Evolutionary conservation across 1,140 invertebrate genomes (phyloP), one percentile per base, ranked within the genome.

Genomic region (Meloidogyne hapla): DNA sequence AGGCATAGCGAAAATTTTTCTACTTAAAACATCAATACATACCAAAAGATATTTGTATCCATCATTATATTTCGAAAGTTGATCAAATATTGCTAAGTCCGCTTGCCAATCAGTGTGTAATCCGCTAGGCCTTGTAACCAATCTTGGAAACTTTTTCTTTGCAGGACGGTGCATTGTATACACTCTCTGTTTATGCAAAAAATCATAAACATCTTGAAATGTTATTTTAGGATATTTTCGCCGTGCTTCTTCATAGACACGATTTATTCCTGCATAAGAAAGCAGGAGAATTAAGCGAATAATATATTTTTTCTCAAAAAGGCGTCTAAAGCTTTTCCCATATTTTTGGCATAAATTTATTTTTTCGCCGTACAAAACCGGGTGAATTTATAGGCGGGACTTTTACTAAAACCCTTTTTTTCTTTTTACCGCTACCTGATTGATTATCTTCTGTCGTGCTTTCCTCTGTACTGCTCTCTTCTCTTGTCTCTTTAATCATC

Each of bases 101-200:
- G 77, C 77, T 38, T 78, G 77, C 66, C 70, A 80, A 66, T 78
- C 77, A 2, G 78, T 80, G 65, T 78, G 72, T 18, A 78, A 56
- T 13, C 77, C 77, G 6, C 45, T 38, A 1, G 77, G 77, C 1
- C 71, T 42, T 2, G 74, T 80, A 18, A n/a, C 40, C 0, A 78
- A 40, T 15, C 77, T 33, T 3, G 71, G 12, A 42, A 81, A 78
- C 45, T 75, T 69, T 42, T 48, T 23, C 13, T 10, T 42, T 2
- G n/a, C 4, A 21, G 28, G 65, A 21, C 63, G 40, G n/a, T 79
- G 68, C 25, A 78, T n/a, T n/a, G 79, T 80, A 26, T 78, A 78
- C 13, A 78, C 61, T 0, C 38, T n/a, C 42, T 78, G 77, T 2
- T 13, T 25, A 2, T 74, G 21, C 9, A 78, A 21, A 70, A 79